Conservation (phyloP, 1,140 invertebrate genomes). For the Sitobion miscanthi region DNA sequence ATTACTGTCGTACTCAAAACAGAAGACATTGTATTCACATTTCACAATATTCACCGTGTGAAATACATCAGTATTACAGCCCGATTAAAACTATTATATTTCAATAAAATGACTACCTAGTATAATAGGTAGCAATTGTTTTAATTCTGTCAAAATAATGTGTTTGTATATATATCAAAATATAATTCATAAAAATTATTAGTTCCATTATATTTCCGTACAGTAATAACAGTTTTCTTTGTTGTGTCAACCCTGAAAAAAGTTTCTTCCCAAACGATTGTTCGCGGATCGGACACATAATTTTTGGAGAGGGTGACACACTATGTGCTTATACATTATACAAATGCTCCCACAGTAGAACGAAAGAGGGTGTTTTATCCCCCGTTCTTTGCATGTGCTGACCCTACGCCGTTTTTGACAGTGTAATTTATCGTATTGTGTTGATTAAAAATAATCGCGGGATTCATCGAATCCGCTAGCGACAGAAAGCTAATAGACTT, state of each 20-base stretch:
- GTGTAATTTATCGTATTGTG: slow-evolving; percentile 55
- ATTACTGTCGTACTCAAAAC: neutral
- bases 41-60: neutral
- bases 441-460: slow-evolving; percentile 56
- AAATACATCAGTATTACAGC: neutral
- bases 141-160: neutral
- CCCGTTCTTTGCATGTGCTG: slow-evolving; percentile 37
- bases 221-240: slow-evolving; percentile 47
- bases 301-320: slow-evolving; percentile 47
- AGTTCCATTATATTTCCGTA: neutral
- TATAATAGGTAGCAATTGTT: neutral
- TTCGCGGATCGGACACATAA: slow-evolving; percentile 44
- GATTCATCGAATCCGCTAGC: slow-evolving; percentile 42
- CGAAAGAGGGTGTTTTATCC: slow-evolving; percentile 44
- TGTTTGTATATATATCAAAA: neutral
- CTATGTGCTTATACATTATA: slow-evolving; percentile 32
- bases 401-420: slow-evolving; percentile 52
- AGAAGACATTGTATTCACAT: neutral
- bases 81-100: neutral
- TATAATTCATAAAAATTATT: neutral
- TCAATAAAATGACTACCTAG: neutral
- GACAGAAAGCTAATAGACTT: slow-evolving; percentile 44
- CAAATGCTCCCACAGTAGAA: slow-evolving; percentile 34
- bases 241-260: slow-evolving; percentile 34
- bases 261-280: slow-evolving; percentile 34